Percentiles rank a stretch among this genome's conserved stretches.
These are phyloP conservation scores for Xenops minutus DNA, from an alignment of 2,797 vertebrate genomes.

Conservation along the genomic window DNA sequence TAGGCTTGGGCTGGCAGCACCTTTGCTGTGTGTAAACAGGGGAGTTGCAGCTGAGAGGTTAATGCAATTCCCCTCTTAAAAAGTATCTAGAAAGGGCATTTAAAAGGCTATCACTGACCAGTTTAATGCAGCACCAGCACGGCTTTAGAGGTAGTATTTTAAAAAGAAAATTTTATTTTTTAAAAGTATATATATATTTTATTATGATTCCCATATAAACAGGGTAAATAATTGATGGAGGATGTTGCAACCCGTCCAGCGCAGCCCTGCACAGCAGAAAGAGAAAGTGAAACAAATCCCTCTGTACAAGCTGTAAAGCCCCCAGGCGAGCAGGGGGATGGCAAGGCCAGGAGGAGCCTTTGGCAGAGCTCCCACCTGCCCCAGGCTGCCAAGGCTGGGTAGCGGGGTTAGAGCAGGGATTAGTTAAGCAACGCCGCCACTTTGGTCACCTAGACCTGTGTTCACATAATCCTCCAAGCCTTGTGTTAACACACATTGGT, in stretches of 20 bases:
- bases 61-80: background rate
- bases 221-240: background rate
- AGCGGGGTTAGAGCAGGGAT: background rate
- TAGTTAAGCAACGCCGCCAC: background rate
- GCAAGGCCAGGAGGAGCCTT: background rate
- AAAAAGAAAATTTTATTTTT: background rate
- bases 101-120: background rate
- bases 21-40: background rate
- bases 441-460: background rate
- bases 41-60: background rate
- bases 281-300: constrained; percentile 22
- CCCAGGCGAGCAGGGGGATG: background rate
- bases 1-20: background rate
- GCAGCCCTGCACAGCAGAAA: background rate
- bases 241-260: background rate
- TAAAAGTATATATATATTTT: background rate
- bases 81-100: background rate
- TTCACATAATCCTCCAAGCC: background rate
- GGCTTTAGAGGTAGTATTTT: background rate
- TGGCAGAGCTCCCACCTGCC: background rate
- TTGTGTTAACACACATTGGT: background rate
- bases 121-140: background rate
- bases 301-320: background rate
- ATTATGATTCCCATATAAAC: background rate
- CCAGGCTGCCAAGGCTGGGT: background rate